Conservation (phyloP, 2,797 vertebrate species). For the Choloepus didactylus region DNA sequence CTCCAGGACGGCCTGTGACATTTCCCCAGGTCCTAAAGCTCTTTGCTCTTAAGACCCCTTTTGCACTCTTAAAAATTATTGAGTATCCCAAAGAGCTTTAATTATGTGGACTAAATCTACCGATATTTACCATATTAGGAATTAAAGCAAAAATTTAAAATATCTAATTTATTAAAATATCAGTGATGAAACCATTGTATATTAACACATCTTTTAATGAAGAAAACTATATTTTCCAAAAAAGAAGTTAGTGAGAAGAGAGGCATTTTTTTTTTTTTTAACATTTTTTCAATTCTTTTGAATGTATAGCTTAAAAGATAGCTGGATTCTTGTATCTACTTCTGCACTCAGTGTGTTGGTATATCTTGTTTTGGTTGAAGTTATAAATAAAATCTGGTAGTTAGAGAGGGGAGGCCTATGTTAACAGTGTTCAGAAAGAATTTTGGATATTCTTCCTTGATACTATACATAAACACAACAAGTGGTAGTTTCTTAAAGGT, state of each 20-base stretch:
- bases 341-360: not conserved
- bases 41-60: not conserved
- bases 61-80: not conserved
- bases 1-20: not conserved
- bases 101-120: not conserved
- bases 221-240: not conserved
- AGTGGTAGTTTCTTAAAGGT: not conserved
- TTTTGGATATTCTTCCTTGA: not conserved
- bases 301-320: not conserved
- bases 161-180: slow-evolving; percentile 21
- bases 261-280: not conserved
- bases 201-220: not conserved
- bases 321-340: not conserved
- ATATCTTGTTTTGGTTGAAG: not conserved
- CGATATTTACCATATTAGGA: not conserved
- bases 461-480: not conserved
- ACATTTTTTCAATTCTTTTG: not conserved
- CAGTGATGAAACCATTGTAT: not conserved
- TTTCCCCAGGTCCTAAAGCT: not conserved
- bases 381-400: not conserved
- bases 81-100: not conserved
- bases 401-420: not conserved
- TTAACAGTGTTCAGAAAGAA: not conserved
- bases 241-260: not conserved
- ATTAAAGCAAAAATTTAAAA: not conserved